A percentile compares a stretch with the other conserved stretches of the same genome.
Conservation (phyloP, 2,797 vertebrate genomes). For the Balearica regulorum region DNA sequence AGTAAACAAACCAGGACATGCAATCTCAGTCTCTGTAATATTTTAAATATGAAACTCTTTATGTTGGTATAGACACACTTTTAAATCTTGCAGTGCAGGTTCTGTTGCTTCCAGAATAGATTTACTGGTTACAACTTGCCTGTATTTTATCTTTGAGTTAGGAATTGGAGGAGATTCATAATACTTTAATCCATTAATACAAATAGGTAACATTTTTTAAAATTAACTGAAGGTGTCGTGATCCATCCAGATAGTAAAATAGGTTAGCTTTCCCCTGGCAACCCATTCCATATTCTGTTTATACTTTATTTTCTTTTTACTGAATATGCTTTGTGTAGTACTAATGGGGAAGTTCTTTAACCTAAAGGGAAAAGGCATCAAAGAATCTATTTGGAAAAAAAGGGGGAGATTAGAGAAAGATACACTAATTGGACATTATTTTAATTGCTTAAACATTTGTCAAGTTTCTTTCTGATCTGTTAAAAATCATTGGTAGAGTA, state of each 20-base stretch:
- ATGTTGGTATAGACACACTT: background rate
- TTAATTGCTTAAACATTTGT: slow-evolving; percentile 6
- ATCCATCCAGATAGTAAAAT: background rate
- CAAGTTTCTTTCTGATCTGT: background rate
- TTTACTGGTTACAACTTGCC: background rate
- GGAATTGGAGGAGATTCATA: background rate
- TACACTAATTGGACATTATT: background rate
- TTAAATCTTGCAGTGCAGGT: background rate
- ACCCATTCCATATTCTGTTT: slow-evolving; percentile 31
- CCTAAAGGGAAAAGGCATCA: slow-evolving; percentile 10
- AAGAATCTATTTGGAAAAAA: background rate
- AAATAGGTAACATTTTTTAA: background rate
- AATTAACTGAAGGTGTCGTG: background rate
- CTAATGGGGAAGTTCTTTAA: background rate
- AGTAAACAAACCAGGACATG: background rate
- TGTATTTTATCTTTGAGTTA: background rate
- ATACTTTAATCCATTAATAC: background rate
- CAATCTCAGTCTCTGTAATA: background rate
- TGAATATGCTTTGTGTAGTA: background rate
- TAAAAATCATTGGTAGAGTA: background rate
- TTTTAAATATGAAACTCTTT: background rate
- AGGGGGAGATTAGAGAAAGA: background rate
- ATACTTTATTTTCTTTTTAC: background rate
- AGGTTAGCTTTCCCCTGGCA: slow-evolving; percentile 6
- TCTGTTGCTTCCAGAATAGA: background rate